Base-by-base conservation (phyloP, 2,797 vertebrate species). In the Sternotherus odoratus region DNA sequence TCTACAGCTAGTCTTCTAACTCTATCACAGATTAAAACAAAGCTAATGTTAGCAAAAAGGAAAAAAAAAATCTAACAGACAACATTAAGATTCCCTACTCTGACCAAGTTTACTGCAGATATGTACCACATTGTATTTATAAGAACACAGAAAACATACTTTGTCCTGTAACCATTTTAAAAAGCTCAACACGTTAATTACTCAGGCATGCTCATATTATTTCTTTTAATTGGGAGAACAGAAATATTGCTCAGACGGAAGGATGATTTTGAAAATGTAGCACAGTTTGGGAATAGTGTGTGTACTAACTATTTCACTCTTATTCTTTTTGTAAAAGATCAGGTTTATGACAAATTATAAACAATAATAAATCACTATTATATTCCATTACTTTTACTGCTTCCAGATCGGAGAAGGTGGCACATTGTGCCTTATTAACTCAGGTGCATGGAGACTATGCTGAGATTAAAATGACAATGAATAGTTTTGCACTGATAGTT, bases 161-260 rank as follows among this genome's bases (percentile, higher is more conserved):
- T 57, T 43, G 36, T 57, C 12, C 9, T 9, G 28, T 80, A 30
- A 30, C 39, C 17, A 56, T 39, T 56, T 56, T 28, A 19, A 56
- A 39, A 63, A 54, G 39, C 28, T 57, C 33, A 54, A 39, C 16
- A 57, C 33, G 11, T 75, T 75, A 46, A 43, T 46, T 75, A 46
- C 43, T 48, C 26, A 30, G 39, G 39, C 7, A 21, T n/a, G 28
- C 39, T 57, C 43, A 80, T 69, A 69, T 79, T 79, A 92, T 50
- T 63, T 91, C 90, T 80, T 95, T 95, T 85, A 96, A 2, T 1
- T 94, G 89, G 85, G 94, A 60, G 56, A 94, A 86, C 63, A 95
- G 81, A 95, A 95, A 92, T 39, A 91, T 94, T 79, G 72, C 82
- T 83, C 63, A 81, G 87, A 94, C 94, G 90, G 43, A 94, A 93